Evolutionary conservation across 2,797 vertebrate species (phyloP).

Genomic region (Chloroceryle amazona): DNA sequence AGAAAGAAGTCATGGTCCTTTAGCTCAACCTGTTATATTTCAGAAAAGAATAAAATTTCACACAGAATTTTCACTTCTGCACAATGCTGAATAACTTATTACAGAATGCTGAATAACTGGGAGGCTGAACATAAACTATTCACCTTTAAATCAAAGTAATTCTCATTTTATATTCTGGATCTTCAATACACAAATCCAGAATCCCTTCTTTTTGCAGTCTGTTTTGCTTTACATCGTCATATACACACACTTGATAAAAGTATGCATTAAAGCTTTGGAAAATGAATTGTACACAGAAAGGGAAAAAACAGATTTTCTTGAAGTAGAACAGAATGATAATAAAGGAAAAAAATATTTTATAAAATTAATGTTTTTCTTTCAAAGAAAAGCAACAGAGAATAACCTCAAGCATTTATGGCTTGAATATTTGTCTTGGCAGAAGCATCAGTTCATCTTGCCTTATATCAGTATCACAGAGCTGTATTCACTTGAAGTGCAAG

Average conservation of each 20-base stretch:
- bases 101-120: not conserved
- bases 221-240: not conserved
- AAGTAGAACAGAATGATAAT: not conserved
- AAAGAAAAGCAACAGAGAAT: not conserved
- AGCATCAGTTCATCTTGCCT: not conserved
- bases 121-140: not conserved
- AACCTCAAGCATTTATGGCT: conserved; percentile 8
- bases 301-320: not conserved
- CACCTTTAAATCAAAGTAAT: not conserved
- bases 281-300: not conserved
- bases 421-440: conserved; percentile 38
- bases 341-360: not conserved
- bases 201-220: not conserved
- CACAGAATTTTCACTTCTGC: not conserved
- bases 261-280: not conserved
- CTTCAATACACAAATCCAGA: not conserved
- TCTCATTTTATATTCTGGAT: not conserved
- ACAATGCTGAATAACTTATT: not conserved
- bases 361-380: not conserved
- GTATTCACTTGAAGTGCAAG: not conserved
- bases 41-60: not conserved
- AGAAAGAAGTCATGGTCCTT: not conserved
- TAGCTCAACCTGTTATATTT: not conserved
- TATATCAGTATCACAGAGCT: not conserved
- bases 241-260: not conserved